These are phyloP conservation scores for Gallinago stenura DNA, from an alignment of 2,797 vertebrate species.

Conservation along the genomic window DNA sequence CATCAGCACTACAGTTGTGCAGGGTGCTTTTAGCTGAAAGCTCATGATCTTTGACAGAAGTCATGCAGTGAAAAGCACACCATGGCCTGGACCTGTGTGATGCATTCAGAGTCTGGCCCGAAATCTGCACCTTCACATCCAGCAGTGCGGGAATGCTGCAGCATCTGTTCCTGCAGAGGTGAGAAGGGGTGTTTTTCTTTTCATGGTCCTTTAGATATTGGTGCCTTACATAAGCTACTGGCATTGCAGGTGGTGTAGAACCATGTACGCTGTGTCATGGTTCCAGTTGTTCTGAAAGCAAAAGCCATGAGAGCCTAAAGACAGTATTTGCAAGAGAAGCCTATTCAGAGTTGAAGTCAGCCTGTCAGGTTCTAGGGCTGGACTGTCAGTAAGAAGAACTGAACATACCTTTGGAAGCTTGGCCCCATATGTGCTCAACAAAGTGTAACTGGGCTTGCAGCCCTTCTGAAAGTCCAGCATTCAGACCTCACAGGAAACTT, in stretches of 20 bases:
- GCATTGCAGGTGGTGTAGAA: background rate
- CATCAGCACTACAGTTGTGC: background rate
- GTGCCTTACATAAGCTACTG: background rate
- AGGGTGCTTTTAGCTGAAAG: background rate
- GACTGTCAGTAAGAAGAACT: background rate
- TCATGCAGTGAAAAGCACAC: background rate
- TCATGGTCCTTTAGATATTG: background rate
- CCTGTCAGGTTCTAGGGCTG: background rate
- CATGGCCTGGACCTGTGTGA: background rate
- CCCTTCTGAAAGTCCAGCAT: background rate
- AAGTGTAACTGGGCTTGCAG: background rate
- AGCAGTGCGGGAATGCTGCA: background rate
- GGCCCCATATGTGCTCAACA: background rate
- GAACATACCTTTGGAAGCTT: background rate
- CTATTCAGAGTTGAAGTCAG: background rate
- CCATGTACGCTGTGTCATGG: accelerated
- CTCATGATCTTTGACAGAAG: background rate
- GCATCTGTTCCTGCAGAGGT: background rate
- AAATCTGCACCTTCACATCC: background rate
- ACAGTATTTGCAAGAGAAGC: background rate
- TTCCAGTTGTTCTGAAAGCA: background rate
- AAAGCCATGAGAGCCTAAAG: background rate
- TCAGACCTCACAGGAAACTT: constrained; percentile 29
- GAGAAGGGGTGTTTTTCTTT: background rate
- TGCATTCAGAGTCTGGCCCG: background rate